phyloP scores from a whole-genome alignment of 2,113 vertebrate species.

The Hemibates koningsi region DNA sequence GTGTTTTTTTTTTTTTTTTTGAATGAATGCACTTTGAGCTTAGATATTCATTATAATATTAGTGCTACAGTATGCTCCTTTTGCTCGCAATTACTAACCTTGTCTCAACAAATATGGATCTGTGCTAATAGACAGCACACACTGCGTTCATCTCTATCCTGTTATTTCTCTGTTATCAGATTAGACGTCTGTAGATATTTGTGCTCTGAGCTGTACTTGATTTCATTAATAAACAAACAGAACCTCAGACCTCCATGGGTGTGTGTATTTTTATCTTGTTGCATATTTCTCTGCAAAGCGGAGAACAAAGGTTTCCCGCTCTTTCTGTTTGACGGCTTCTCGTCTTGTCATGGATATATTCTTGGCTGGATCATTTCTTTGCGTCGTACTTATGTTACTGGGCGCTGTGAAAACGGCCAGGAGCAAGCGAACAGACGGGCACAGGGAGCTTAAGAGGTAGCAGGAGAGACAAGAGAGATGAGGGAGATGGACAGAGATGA shows the following conservation, averaged over 20 bases:
- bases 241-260: background rate
- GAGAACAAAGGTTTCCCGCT: constrained; percentile 7
- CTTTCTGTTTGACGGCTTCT: constrained; percentile 15
- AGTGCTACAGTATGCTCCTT: background rate
- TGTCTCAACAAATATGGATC: constrained; percentile 2
- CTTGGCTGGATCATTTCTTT: constrained; percentile 14
- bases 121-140: background rate
- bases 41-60: background rate
- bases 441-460: constrained; percentile 25
- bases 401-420: constrained; percentile 35
- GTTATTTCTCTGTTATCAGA: background rate
- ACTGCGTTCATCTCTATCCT: background rate
- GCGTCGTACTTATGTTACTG: constrained; percentile 29
- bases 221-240: constrained; percentile 37
- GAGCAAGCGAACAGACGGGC: constrained; percentile 5
- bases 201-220: constrained; percentile 6
- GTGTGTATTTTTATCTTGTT: constrained; percentile 28
- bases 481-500: constrained; percentile 50
- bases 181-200: constrained; percentile 15
- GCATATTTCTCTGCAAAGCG: constrained; percentile 19
- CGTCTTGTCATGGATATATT: constrained; percentile 30
- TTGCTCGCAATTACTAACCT: background rate
- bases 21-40: background rate
- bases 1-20: background rate
- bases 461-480: constrained; percentile 37